These are phyloP conservation scores for Ginglymostoma cirratum DNA, from an alignment of 2,113 vertebrate species.

Conservation along the genomic window DNA sequence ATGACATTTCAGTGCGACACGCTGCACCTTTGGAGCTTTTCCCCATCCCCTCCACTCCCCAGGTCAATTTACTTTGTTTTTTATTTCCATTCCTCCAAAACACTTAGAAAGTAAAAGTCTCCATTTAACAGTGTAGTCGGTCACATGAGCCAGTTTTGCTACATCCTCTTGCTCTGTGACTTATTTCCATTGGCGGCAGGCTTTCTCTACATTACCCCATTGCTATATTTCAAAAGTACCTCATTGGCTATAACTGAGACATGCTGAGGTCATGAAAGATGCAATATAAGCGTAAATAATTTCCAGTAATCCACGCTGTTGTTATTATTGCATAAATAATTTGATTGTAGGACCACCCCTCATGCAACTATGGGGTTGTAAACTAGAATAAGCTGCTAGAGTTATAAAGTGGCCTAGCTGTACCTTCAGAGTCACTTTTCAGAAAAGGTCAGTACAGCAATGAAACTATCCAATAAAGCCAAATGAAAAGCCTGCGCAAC, in stretches of 20 bases:
- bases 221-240: background rate
- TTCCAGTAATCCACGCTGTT: background rate
- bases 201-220: background rate
- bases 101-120: background rate
- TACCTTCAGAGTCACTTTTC: background rate
- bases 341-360: no score
- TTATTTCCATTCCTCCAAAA: background rate
- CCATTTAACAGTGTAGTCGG: background rate
- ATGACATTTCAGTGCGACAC: background rate
- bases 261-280: background rate
- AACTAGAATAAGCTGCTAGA: no score
- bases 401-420: background rate
- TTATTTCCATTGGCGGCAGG: background rate
- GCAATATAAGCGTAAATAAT: background rate
- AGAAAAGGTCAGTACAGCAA: background rate
- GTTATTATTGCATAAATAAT: background rate
- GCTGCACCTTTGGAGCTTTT: background rate
- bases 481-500: background rate
- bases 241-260: background rate
- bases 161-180: background rate
- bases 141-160: background rate
- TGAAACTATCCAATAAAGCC: background rate
- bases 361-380: no score
- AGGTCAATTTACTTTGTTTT: background rate
- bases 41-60: background rate